Base-by-base conservation (phyloP, 2,888 invertebrate species). In the Agriopis leucophaearia region DNA sequence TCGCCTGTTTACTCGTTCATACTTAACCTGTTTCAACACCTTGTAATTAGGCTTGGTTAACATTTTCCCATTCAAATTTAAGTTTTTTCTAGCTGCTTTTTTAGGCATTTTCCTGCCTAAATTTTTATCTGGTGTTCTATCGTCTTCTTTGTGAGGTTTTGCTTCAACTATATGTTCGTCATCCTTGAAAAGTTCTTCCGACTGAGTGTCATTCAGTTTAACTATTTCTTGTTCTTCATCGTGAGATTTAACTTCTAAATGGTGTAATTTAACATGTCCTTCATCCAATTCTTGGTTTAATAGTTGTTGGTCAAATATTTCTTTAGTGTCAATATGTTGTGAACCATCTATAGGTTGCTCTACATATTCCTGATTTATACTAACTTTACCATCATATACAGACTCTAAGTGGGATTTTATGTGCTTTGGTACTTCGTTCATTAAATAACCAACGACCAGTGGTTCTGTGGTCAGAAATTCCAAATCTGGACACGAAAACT, bases 381-480 rank as follows among this genome's bases (percentile, higher is more conserved):
- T 16, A 27, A 18, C 16, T 13, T 3, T 12, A 13, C 16, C 45
- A 38, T 47, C 35, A 27, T 40, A 58, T 36, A 58, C 54, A 27
- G 57, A 67, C 5, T 18, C 59, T 36, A 80, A 55, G 50, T 79
- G 73, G 0, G 69, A 40, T 10, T 48, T 44, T 51, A 86, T 48
- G 36, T 58, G 60, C 62, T 67, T 75, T 7, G 91, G 87, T 38
- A 90, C 36, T 66, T 76, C 76, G 27, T 79, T 80, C 15, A 81
- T 42, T n/a, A 88, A 55, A 60, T 81, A 75, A 2, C 86, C 87
- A 27, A 73, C 60, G 15, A 86, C 60, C 1, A 86, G 12, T 1
- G 78, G 64, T 52, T 85, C 80, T 6, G 73, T 55, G 0, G 71
- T 36, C 13, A 40, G 16, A 7, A 64, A 52, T 58, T 66, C 50